phyloP scores from a whole-genome alignment of 64 coral and sea anemone species.

The Actinia tenebrosa region DNA sequence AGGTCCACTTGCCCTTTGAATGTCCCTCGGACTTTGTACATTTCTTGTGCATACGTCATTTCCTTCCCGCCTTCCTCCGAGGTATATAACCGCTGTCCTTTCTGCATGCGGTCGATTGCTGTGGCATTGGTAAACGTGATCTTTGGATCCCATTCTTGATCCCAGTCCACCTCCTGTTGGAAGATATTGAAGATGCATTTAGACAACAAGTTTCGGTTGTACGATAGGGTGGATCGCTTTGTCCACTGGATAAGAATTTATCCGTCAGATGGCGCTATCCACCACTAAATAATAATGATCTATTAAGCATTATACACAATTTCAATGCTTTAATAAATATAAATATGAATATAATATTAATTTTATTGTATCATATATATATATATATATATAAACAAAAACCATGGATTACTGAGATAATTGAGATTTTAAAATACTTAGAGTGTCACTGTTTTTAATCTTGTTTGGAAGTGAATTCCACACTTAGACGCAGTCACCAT shows the following conservation, averaged over 20 bases:
- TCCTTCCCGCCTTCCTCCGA: conserved; percentile 34
- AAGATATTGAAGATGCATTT: not conserved
- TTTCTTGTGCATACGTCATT: conserved; percentile 57
- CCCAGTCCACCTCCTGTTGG: conserved; percentile 69
- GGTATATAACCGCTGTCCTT: conserved; percentile 53
- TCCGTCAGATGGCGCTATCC: no score
- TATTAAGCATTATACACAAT: no score
- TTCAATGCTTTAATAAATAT: no score
- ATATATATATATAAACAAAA: no score
- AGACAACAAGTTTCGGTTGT: not conserved
- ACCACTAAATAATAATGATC: no score
- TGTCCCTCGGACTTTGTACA: conserved; percentile 67
- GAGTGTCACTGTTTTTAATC: no score
- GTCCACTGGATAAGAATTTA: not conserved
- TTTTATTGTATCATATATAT: no score
- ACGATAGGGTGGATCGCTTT: not conserved
- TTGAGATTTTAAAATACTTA: no score
- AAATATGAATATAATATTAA: no score
- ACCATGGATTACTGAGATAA: no score
- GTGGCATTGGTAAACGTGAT: conserved; percentile 77
- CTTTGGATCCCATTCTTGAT: conserved; percentile 67
- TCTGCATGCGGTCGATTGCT: conserved; percentile 64
- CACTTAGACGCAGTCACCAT: no score
- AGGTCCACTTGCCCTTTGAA: conserved; percentile 76
- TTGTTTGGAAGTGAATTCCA: no score